phyloP scores from a whole-genome alignment of 1,140 invertebrate genomes.

The Lepidurus couesii region DNA sequence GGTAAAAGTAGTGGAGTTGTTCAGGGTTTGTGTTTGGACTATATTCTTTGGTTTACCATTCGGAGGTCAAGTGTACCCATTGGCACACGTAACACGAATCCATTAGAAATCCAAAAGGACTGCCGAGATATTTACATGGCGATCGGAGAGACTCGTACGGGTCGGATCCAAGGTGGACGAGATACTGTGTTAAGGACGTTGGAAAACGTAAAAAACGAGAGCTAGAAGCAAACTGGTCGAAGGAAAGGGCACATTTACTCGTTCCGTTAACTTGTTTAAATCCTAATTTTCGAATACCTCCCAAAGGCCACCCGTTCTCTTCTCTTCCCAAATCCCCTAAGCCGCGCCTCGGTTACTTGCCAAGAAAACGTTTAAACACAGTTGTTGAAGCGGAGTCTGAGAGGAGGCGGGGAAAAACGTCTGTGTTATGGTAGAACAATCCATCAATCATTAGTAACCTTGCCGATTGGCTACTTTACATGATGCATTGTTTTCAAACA shows the following conservation, averaged over 20 bases:
- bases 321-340: too few relatives aligned
- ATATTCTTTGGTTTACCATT: background rate
- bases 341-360: too few relatives aligned
- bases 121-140: background rate
- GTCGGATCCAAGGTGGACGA: background rate
- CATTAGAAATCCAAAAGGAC: background rate
- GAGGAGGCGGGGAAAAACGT: too few relatives aligned
- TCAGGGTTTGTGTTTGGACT: background rate
- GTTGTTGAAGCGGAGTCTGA: too few relatives aligned
- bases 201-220: constrained; percentile 1
- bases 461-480: too few relatives aligned
- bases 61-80: constrained; percentile 20
- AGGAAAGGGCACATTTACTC: background rate
- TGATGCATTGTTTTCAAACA: too few relatives aligned
- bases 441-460: too few relatives aligned
- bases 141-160: background rate
- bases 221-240: background rate
- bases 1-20: background rate
- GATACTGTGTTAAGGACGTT: constrained; percentile 5
- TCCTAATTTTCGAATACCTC: background rate
- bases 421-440: too few relatives aligned
- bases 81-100: constrained; percentile 3
- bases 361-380: too few relatives aligned
- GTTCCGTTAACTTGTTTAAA: background rate
- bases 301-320: too few relatives aligned